A percentile compares a stretch with the other conserved stretches of the same genome.
These are phyloP conservation scores for Delphinapterus leucas DNA, from an alignment of 2,113 vertebrate genomes.

Conservation along the genomic window DNA sequence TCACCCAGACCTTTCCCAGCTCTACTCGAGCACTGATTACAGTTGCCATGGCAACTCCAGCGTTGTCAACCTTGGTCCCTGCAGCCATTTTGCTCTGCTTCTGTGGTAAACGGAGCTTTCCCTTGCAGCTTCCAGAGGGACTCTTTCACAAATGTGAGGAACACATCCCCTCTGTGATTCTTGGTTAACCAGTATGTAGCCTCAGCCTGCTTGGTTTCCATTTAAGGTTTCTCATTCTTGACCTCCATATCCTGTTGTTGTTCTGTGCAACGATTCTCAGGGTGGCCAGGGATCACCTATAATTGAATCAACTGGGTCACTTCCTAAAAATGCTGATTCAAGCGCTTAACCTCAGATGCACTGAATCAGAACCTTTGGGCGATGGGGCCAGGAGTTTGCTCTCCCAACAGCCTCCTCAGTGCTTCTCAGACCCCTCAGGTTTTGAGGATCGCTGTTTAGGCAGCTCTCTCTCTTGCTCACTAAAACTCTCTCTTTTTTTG, in stretches of 20 bases:
- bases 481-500: not conserved
- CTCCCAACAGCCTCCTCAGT: not conserved
- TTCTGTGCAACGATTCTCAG: not conserved
- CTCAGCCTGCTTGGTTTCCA: slow-evolving; percentile 13
- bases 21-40: not conserved
- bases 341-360: not conserved
- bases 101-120: not conserved
- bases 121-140: not conserved
- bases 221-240: slow-evolving; percentile 37
- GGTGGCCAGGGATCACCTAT: slow-evolving; percentile 24
- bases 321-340: slow-evolving; percentile 25
- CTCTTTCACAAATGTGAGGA: not conserved
- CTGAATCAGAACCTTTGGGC: not conserved
- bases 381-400: not conserved
- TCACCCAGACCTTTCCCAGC: not conserved
- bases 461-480: not conserved
- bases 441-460: not conserved
- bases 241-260: slow-evolving; percentile 39
- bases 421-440: not conserved
- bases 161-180: not conserved
- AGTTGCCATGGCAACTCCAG: slow-evolving; percentile 28
- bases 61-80: not conserved
- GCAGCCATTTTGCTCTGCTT: slow-evolving; percentile 13
- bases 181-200: slow-evolving; percentile 21
- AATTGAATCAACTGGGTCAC: not conserved